Conservation (phyloP, 2,113 vertebrate species). For the Percina caprodes region DNA sequence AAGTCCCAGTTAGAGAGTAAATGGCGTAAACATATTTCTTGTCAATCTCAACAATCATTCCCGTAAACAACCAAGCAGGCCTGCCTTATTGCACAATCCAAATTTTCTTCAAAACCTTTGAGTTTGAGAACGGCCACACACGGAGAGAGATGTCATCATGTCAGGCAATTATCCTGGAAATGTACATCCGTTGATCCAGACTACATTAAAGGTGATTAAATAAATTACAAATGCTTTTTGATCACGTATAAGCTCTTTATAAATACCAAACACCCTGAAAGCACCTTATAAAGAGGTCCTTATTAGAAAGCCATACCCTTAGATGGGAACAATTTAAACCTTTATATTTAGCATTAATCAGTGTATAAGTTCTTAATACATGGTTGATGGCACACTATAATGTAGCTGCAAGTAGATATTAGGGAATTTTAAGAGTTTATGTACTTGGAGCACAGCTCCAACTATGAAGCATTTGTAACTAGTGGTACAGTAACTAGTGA, state of each 20-base stretch:
- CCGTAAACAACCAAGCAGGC: too few relatives aligned
- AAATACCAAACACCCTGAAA: not conserved
- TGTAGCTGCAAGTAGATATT: not conserved
- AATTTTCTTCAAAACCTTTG: too few relatives aligned
- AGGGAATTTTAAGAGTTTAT: not conserved
- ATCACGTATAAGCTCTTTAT: not conserved
- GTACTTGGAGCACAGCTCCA: not conserved
- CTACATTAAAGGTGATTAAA: conserved; percentile 2
- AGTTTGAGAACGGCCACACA: too few relatives aligned
- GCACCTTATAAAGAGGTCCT: not conserved
- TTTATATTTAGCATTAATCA: not conserved
- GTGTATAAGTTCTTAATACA: not conserved
- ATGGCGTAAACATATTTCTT: too few relatives aligned
- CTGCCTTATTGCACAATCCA: too few relatives aligned
- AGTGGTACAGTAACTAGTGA: not conserved
- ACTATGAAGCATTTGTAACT: not conserved
- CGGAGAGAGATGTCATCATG: too few relatives aligned
- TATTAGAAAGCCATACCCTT: not conserved
- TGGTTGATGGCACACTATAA: not conserved
- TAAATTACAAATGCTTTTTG: conserved; percentile 13
- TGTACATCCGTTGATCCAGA: too few relatives aligned
- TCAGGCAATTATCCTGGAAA: too few relatives aligned
- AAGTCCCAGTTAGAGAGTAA: too few relatives aligned
- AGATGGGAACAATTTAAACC: not conserved
- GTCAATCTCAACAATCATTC: too few relatives aligned